Percentiles rank a stretch among this genome's conserved stretches.
Conservation (phyloP, 2,113 vertebrate species). For the Chascanopsetta lugubris region DNA sequence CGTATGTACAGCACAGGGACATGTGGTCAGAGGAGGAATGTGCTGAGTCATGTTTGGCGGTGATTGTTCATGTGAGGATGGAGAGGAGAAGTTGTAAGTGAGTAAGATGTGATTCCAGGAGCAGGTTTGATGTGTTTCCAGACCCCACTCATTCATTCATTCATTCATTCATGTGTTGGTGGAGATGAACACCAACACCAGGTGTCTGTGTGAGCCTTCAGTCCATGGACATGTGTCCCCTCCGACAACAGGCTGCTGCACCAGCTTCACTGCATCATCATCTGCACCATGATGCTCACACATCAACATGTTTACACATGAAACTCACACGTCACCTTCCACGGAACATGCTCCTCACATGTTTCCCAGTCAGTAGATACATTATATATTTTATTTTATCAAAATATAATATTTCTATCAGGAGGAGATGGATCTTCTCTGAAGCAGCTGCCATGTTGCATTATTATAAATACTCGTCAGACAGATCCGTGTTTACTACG, state of each 20-base stretch:
- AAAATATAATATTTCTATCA: not conserved
- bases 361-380: not conserved
- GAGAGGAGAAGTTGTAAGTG: conserved; percentile 13
- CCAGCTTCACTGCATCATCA: too few relatives aligned
- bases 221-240: conserved; percentile 46
- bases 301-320: not conserved
- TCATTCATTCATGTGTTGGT: conserved; percentile 38
- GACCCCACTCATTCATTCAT: conserved; percentile 52
- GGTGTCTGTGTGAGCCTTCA: conserved; percentile 49
- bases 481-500: too few relatives aligned
- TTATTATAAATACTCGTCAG: too few relatives aligned
- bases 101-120: not conserved
- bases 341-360: not conserved
- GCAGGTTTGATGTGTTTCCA: conserved; percentile 15
- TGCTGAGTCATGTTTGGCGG: conserved; percentile 22
- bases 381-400: not conserved
- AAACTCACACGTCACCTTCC: not conserved
- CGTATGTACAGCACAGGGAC: conserved; percentile 39
- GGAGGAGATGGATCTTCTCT: too few relatives aligned
- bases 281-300: conserved; percentile 14
- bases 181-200: conserved; percentile 53
- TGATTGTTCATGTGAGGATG: conserved; percentile 5
- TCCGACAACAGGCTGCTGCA: conserved; percentile 54
- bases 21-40: conserved; percentile 19
- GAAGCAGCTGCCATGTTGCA: too few relatives aligned